Conservation (phyloP, 1,140 invertebrate species). For the Hylyphantes graminicola region DNA sequence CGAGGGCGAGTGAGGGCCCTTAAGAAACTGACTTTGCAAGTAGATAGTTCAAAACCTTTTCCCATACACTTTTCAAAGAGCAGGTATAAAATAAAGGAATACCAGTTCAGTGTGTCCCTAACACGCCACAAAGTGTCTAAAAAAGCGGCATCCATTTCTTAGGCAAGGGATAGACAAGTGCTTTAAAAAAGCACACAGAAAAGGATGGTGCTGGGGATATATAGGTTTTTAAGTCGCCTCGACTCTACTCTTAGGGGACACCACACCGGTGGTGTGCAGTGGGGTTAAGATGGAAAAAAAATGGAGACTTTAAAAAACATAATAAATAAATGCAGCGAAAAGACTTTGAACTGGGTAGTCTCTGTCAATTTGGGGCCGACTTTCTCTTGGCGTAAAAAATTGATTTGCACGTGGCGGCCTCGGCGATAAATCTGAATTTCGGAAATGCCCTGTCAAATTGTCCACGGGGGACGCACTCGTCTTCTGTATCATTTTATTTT, state of each 20-base stretch:
- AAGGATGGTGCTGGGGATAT: slow-evolving; percentile 35
- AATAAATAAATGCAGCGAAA: slow-evolving; percentile 47
- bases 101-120: not conserved
- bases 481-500: slow-evolving; percentile 25
- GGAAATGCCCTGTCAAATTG: slow-evolving; percentile 62
- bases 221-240: slow-evolving; percentile 59
- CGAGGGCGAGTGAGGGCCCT: too few species aligned
- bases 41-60: too few species aligned
- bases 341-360: slow-evolving; percentile 36
- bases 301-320: slow-evolving; percentile 47
- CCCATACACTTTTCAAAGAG: not conserved
- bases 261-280: not conserved
- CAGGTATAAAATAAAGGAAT: not conserved
- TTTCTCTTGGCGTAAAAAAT: slow-evolving; percentile 59
- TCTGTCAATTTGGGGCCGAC: slow-evolving; percentile 55
- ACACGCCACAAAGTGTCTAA: too few species aligned
- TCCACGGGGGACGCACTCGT: slow-evolving; percentile 60
- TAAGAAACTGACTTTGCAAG: too few species aligned
- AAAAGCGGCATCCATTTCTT: slow-evolving; percentile 34
- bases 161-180: slow-evolving; percentile 43
- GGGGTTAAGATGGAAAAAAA: slow-evolving; percentile 29
- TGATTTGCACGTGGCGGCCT: slow-evolving; percentile 60
- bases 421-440: slow-evolving; percentile 61
- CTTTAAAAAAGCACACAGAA: slow-evolving; percentile 38
- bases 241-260: slow-evolving; percentile 57